A percentile compares a stretch with the other conserved stretches of the same genome.
These are phyloP conservation scores for Agrilus cyanescens DNA, from an alignment of 2,888 invertebrate genomes.

Conservation along the genomic window DNA sequence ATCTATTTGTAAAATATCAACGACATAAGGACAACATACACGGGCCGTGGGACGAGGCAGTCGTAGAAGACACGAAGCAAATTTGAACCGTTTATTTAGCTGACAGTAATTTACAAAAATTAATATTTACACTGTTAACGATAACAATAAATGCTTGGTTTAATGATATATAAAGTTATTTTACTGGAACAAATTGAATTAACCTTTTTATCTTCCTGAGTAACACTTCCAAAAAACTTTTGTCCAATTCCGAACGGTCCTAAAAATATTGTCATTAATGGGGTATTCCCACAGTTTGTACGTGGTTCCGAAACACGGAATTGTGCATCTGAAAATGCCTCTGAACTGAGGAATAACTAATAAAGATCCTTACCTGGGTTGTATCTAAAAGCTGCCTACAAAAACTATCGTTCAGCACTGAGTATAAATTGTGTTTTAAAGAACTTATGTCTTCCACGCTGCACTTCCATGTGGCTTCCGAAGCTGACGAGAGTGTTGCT, in stretches of 20 bases:
- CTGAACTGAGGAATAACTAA: neutral
- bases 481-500: conserved; percentile 35
- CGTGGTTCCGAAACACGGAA: no score
- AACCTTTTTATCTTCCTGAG: conserved; percentile 68
- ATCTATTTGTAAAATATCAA: conserved; percentile 64
- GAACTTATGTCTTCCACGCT: conserved; percentile 50
- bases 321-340: no score
- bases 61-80: conserved; percentile 48
- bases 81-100: conserved; percentile 17
- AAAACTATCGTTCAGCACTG: conserved; percentile 68
- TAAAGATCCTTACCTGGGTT: conserved; percentile 39
- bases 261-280: no score
- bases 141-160: no score
- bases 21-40: conserved; percentile 82
- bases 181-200: conserved; percentile 62
- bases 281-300: no score
- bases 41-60: conserved; percentile 97
- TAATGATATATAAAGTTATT: conserved; percentile 24
- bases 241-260: conserved; percentile 52
- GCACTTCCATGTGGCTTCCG: conserved; percentile 44
- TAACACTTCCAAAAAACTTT: conserved; percentile 60
- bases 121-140: neutral
- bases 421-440: conserved; percentile 58
- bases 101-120: neutral
- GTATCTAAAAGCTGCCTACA: conserved; percentile 60